Percentiles rank a stretch among this genome's conserved stretches.
phyloP scores from a whole-genome alignment of 2,888 invertebrate genomes.

The Mythimna pallens region DNA sequence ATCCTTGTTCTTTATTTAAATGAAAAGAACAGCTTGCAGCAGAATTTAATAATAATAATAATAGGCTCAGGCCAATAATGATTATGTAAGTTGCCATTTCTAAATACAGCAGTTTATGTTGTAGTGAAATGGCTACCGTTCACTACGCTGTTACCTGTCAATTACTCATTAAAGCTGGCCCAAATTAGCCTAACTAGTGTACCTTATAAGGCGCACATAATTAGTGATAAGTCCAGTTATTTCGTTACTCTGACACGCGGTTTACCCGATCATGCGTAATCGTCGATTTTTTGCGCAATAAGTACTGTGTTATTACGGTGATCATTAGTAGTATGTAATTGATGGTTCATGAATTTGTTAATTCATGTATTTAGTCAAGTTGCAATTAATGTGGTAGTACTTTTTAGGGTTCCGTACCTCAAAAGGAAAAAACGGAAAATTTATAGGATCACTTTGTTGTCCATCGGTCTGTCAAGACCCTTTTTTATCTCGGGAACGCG shows the following conservation, averaged over 20 bases:
- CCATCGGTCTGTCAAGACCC: no score
- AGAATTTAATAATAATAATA: no score
- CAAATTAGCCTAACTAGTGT: conserved; percentile 44
- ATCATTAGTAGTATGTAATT: conserved; percentile 42
- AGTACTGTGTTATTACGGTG: conserved; percentile 40
- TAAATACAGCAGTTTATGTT: not conserved
- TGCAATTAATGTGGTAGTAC: not conserved
- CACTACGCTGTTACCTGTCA: conserved; percentile 5
- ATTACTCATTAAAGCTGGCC: conserved; percentile 31
- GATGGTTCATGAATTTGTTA: conserved; percentile 33
- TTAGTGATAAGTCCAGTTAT: conserved; percentile 58
- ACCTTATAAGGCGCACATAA: conserved; percentile 47
- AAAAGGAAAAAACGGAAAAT: no score
- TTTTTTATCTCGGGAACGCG: no score
- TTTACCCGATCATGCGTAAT: conserved; percentile 47
- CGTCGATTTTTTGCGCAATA: conserved; percentile 42
- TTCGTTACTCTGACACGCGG: conserved; percentile 45
- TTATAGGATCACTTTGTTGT: no score
- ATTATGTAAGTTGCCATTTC: conserved; percentile 19
- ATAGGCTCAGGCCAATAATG: not conserved
- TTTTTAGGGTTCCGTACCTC: no score
- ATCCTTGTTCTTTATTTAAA: no score
- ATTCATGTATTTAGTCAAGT: conserved; percentile 24
- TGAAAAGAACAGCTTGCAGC: not conserved
- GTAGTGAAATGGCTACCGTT: conserved; percentile 10